Evolutionary conservation across 2,113 vertebrate genomes (phyloP), one percentile per base, ranked within the genome.

Genomic region (Ammospiza nelsoni): DNA sequence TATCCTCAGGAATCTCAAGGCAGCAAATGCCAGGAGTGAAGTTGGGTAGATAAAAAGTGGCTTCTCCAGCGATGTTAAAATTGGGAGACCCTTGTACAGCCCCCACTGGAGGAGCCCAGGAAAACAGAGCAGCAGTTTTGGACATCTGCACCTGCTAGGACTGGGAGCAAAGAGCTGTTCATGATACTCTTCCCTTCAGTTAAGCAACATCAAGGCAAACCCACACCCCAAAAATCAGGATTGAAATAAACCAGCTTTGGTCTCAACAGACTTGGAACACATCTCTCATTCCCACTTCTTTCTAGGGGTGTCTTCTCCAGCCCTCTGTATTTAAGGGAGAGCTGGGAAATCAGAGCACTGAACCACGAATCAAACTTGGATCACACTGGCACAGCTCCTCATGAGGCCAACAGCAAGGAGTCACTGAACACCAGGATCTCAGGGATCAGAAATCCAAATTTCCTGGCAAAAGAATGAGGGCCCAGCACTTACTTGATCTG

Each of bases 401-500:
- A 4, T 0, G 7, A 77, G 20, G 44, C 17, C 74, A 82, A 8
- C 39, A 51, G 5, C 41, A 37, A 20, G 23, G 35, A 49, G 33
- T 12, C 35, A 24, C 5, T 8, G 18, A 77, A 28, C 35, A 77
- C 13, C 25, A 62, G 43, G 28, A 86, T 4, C 37, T n/a, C 66
- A 78, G 61, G 69, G 10, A 69, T 57, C 77, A 61, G 20, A 17
- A 6, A 8, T 17, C 48, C 73, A 54, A 23, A 15, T 18, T 41
- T 29, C 73, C 18, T 29, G 37, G 43, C 48, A 41, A 39, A 84
- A 66, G 4, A 1, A 19, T 0, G 62, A 76, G 18, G 29, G 19
- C 15, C 19, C 65, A 63, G 39, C 46, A 96, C 98, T 95, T 97
- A 99, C 99, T 98, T 99, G 98, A 99, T 98, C 95, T 99, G 99